phyloP scores from a whole-genome alignment of 1,140 invertebrate genomes.

The Lasioglossum baleicum region DNA sequence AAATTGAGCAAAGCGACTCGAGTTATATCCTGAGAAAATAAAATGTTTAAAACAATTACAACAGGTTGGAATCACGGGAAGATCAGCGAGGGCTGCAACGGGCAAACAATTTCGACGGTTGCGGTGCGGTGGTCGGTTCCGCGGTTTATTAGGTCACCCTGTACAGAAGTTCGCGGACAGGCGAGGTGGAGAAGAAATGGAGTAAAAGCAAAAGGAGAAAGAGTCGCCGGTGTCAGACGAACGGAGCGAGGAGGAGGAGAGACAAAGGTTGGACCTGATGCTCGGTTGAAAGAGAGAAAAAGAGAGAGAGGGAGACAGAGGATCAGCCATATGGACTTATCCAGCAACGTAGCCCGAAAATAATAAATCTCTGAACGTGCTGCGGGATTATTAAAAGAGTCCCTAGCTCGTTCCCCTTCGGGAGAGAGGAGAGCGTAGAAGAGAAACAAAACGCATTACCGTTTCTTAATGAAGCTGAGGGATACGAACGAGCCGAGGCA shows the following conservation, averaged over 20 bases:
- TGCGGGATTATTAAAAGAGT: constrained; percentile 79
- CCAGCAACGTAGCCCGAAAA: constrained; percentile 76
- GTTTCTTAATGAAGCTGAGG: constrained; percentile 80
- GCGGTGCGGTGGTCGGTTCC: neutral
- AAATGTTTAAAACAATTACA: too few species aligned
- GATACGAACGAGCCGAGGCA: constrained; percentile 67
- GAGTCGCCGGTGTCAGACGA: neutral
- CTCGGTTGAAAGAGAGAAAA: neutral
- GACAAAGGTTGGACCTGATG: neutral
- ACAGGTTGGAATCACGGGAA: too few species aligned
- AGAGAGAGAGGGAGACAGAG: constrained; percentile 46
- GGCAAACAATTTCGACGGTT: too few species aligned
- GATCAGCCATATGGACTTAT: constrained; percentile 73
- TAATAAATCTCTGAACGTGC: constrained; percentile 79
- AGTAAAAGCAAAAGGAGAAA: constrained; percentile 13
- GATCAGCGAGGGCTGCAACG: too few species aligned
- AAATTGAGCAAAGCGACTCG: too few species aligned
- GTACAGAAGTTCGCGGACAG: constrained; percentile 62
- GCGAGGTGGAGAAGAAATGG: constrained; percentile 23
- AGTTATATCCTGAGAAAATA: too few species aligned
- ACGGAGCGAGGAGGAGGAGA: constrained; percentile 14
- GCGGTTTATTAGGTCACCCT: constrained; percentile 51
- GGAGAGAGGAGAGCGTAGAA: constrained; percentile 63
- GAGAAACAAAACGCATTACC: constrained; percentile 79
- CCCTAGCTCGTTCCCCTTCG: constrained; percentile 66